A percentile compares a stretch with the other conserved stretches of the same genome.
Conservation (phyloP, 2,113 vertebrate genomes). For the Syngnathus typhle region DNA sequence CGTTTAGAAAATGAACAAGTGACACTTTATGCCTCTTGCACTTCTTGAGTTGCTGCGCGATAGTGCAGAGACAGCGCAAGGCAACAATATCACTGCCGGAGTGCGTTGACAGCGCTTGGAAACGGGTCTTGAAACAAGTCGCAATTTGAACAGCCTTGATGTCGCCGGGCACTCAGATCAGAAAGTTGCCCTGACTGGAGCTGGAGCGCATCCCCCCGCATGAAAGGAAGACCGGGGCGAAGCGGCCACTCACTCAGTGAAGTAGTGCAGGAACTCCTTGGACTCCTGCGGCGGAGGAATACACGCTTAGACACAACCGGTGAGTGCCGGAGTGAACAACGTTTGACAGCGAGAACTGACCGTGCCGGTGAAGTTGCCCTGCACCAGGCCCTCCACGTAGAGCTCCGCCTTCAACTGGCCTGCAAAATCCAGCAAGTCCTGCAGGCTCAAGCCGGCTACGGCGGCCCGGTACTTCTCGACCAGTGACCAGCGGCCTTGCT, state of each 20-base stretch:
- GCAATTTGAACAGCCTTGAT: no score
- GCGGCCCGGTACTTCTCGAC: slow-evolving; percentile 85
- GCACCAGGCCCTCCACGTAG: slow-evolving; percentile 85
- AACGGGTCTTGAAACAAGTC: no score
- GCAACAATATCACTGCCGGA: no score
- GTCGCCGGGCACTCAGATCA: no score
- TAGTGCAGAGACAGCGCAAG: no score
- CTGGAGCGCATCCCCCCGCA: no score
- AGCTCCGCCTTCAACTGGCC: slow-evolving; percentile 81
- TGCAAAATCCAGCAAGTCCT: slow-evolving; percentile 78
- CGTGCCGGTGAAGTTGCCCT: slow-evolving; percentile 86
- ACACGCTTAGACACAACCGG: not conserved
- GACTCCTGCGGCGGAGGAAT: slow-evolving; percentile 58
- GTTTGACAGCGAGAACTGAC: slow-evolving; percentile 63
- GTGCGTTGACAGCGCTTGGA: no score
- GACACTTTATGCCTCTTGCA: no score
- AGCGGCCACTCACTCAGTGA: slow-evolving; percentile 63
- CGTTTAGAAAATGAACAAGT: no score
- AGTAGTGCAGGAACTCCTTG: slow-evolving; percentile 63
- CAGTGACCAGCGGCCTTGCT: slow-evolving; percentile 89
- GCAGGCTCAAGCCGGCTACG: slow-evolving; percentile 75
- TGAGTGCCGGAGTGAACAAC: not conserved
- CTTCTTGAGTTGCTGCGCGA: no score
- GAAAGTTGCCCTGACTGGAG: no score
- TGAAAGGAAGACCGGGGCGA: no score